Base-by-base conservation (phyloP, 2,888 invertebrate genomes). In the Heliconius cydno region DNA sequence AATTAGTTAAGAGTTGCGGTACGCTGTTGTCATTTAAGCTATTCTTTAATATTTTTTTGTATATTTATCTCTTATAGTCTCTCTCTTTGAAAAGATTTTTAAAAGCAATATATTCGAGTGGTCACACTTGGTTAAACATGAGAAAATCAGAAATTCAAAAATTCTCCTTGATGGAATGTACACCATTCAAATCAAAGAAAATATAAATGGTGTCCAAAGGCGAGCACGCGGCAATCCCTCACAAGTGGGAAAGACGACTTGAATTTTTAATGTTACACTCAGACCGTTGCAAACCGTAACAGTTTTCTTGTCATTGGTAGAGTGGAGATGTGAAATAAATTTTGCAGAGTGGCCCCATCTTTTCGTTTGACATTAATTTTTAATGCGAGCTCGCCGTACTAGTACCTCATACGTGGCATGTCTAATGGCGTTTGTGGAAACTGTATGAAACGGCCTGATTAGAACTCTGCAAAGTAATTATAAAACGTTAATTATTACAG, bases 321-420 rank as follows among this genome's bases (percentile, higher is more conserved):
- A 94, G 93, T 90, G 92, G 93, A 94, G 94, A 94, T 95, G 95
- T 92, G 94, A 93, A 89, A 95, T 95, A 95, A 94, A 95, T 95
- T 94, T 95, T 95, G 94, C 92, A 94, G 94, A 95, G 95, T 95
- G 93, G 95, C 95, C 94, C 95, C 94, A 94, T 95, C 94, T 94
- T 95, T 94, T 94, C 94, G 94, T 90, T 92, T 92, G 89, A 91
- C 92, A 94, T 95, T 91, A 94, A 95, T 94, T 87, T 93, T 95
- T 95, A 92, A 95, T 94, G 93, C 83, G 90, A 89, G 91, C 92
- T 92, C 90, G 88, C 90, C 90, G 90, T 90, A 93, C 91, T 80
- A 85, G 84, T 84, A 91, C 91, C 91, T 94, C 93, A 94, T 94
- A 94, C 90, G 90, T 91, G 90, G 92, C 91, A 91, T 90, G 89